Conservation (phyloP, 2,888 invertebrate genomes). For the Sarcophaga variegata region DNA sequence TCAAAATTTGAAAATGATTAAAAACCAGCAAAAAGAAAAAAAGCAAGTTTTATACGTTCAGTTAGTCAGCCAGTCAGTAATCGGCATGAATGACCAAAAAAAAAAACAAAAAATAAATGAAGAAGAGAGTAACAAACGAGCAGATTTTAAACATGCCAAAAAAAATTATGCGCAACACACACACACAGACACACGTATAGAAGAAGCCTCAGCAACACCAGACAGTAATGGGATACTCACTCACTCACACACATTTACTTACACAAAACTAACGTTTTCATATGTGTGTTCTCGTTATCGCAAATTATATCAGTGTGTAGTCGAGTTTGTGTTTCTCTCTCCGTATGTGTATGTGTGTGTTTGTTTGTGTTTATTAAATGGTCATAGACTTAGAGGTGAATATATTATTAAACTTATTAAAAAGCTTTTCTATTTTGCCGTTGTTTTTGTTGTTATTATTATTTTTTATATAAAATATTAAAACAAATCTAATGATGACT, state of each 20-base stretch:
- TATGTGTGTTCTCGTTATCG: not conserved
- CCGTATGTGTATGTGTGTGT: not conserved
- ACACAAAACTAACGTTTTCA: not conserved
- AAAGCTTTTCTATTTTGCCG: slow-evolving; percentile 14
- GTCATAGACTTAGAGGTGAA: slow-evolving; percentile 7
- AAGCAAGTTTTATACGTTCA: not conserved
- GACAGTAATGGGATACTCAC: not conserved
- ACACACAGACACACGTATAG: not conserved
- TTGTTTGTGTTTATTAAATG: not conserved
- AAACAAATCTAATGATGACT: not conserved
- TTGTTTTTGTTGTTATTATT: not conserved
- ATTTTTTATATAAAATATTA: not conserved
- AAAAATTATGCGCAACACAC: slow-evolving; percentile 19
- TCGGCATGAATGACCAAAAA: slow-evolving; percentile 33
- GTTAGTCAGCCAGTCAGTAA: not conserved
- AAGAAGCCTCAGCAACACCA: not conserved
- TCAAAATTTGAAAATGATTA: not conserved
- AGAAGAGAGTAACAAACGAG: not conserved
- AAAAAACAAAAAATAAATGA: not conserved
- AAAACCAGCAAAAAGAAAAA: not conserved
- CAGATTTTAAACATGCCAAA: slow-evolving; percentile 49
- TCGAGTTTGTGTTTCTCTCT: no score
- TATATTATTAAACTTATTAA: slow-evolving; percentile 30
- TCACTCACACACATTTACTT: no score
- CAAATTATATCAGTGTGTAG: no score